Evolutionary conservation across 2,888 invertebrate species (phyloP), one percentile per base, ranked within the genome.

Genomic region (Pyrrhia umbra): DNA sequence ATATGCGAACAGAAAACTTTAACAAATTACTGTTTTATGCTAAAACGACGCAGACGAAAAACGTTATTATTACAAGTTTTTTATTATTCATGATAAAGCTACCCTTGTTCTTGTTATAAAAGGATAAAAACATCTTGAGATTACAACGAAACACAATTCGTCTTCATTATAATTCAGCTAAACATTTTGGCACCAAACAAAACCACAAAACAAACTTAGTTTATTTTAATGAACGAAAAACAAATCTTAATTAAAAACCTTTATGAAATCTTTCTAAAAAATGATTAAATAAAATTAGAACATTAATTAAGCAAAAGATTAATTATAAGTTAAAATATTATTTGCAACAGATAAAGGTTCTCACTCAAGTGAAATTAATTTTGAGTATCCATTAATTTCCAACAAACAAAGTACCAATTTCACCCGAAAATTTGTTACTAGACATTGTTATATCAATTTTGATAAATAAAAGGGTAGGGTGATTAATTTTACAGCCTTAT

Each of bases 301-400:
- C 30, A 59, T 65, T 72, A 47, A 70, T 67, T 70, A 60, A 56
- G 59, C 55, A 30, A 27, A 72, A 77, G 75, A 83, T 83, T 80
- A 78, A 82, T 81, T 82, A 73, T 81, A 75, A 72, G 73, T 79
- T 77, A 58, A 79, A 81, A 79, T 80, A 81, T 79, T 82, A 82
- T 76, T 82, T 72, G 71, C 68, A 55, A 70, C 68, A 75, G 79
- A 77, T 80, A 83, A 80, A 82, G 79, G 80, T 63, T 58, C 55
- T 64, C 62, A 74, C 79, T 77, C 70, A 68, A 69, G 78, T 80
- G 81, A 82, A 85, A 88, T 88, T 88, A 88, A 88, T 87, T 83
- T 84, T 72, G 77, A 81, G 80, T 82, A 81, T 79, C 82, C 85
- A 88, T 89, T 85, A 88, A 89, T 89, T 87, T 81, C 77, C 59